Evolutionary conservation across 2,888 invertebrate genomes (phyloP), one percentile per base, ranked within the genome.

Genomic region (Drosophila kokeensis): DNA sequence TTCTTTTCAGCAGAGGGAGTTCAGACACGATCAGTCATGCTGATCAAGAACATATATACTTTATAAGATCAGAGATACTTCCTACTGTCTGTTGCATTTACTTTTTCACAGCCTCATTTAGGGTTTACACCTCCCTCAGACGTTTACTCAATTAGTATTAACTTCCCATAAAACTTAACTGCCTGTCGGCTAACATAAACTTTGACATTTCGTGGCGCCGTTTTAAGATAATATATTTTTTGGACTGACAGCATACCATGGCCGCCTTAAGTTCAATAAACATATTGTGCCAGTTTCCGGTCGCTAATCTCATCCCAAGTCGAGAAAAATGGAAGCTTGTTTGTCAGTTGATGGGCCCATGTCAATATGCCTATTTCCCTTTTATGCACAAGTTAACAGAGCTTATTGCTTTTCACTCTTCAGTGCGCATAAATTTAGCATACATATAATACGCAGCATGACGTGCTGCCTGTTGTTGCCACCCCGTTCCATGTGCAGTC

Each of bases 391-490:
- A 86, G 87, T 89, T 89, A 87, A 75, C 85, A 82, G 85, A 81
- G 85, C 87, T 86, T 89, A 89, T 86, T 86, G 85, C 89, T 86
- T 86, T 86, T 86, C 69, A 89, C 85, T 89, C 87, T 82, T 82
- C 87, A 89, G 75, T 89, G 85, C 85, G 87, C 89, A 89, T 80
- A 87, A 84, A 82, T 78, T 89, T 85, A 82, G 85, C 82, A 82
- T 81, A 78, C 76, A 69, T 64, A 76, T 69, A 72, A 71, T 76
- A 72, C 81, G 83, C 79, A 83, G 87, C 79, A 83, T 61, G 72
- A 74, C 69, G 69, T 65, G 53, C 67, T 50, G 71, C 63, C 71
- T 38, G 34, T 48, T 32, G 27, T 24, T n/a, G 49, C 30, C 76
- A 64, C 27, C 36, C 59, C 59, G 34, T 34, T 53, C 2, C 1